Base-by-base conservation (phyloP, 1,140 invertebrate genomes). In the Philopotamus ludificatus region DNA sequence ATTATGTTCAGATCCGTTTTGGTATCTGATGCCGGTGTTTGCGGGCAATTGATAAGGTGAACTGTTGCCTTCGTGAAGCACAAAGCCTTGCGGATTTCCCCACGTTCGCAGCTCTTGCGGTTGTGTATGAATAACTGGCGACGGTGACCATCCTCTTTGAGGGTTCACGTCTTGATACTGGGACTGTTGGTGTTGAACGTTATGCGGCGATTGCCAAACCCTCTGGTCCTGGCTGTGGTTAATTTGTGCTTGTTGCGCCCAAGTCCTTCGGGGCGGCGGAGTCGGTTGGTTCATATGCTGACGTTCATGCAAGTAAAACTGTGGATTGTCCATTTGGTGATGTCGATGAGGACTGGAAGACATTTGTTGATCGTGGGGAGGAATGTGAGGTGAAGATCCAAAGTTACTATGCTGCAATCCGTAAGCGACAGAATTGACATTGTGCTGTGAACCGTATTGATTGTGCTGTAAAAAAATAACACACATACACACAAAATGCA, bases 301-400 rank as follows among this genome's bases (percentile, higher is more conserved):
- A 42, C 54, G 23, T 12, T 89, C 88, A 73, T 91, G 89, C 67
- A 91, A 77, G 76, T 89, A 91, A 78, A 91, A 91, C 72, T 89
- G 88, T 28, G 79, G 72, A 72, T 68, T 4, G 61, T 71, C 39
- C 68, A 71, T 51, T 73, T 79, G 73, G 68, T 79, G 75, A 72
- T 78, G 45, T 73, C 83, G 75, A 71, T 75, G 76, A 73, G 84
- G 71, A 71, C 79, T 76, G 9, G 80, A 74, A 41, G 75, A 68
- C 71, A 79, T 72, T 22, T 70, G 66, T 26, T 77, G 73, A 58
- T 75, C 73, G 16, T 72, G 70, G n/a, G n/a, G n/a, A 71, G 83
- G 80, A 65, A 84, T 75, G 77, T 85, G 83, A 71, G 83, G 83
- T 66, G 82, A 82, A 71, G 83, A 85, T 64, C 83, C 82, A 78